phyloP scores from a whole-genome alignment of 2,888 invertebrate species.

The Parnassius apollo region DNA sequence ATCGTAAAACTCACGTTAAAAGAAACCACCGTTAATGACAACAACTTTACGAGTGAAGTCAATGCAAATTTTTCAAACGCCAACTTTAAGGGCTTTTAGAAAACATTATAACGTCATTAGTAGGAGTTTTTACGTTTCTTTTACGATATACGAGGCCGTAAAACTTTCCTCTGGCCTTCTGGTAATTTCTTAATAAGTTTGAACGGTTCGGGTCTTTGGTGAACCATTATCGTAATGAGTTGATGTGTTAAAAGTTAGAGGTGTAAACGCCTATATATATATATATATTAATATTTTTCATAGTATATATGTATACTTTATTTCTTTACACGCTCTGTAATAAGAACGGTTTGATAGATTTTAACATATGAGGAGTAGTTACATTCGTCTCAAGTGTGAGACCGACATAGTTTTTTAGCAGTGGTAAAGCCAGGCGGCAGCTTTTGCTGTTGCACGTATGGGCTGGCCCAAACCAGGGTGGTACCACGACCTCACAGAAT shows the following conservation, averaged over 20 bases:
- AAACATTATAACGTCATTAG: constrained; percentile 36
- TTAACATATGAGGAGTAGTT: too few relatives aligned
- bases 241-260: not conserved
- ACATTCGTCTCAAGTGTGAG: not conserved
- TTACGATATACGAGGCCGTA: constrained; percentile 32
- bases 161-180: constrained; percentile 27
- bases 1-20: constrained; percentile 6
- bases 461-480: too few relatives aligned
- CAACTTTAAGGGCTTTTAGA: constrained; percentile 21
- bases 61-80: constrained; percentile 24
- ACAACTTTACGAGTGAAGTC: constrained; percentile 17
- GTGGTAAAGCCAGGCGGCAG: too few relatives aligned
- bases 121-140: constrained; percentile 32
- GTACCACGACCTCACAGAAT: too few relatives aligned
- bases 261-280: not conserved
- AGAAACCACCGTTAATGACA: constrained; percentile 13
- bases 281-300: not conserved
- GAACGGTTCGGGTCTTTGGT: constrained; percentile 6
- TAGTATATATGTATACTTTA: not conserved
- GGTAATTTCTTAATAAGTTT: constrained; percentile 23
- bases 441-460: too few relatives aligned
- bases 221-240: constrained; percentile 15
- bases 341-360: too few relatives aligned
- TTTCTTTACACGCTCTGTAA: too few relatives aligned
- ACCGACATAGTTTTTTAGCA: too few relatives aligned